These are phyloP conservation scores for Loxodonta africana DNA, from an alignment of 2,113 vertebrate genomes.

Conservation along the genomic window DNA sequence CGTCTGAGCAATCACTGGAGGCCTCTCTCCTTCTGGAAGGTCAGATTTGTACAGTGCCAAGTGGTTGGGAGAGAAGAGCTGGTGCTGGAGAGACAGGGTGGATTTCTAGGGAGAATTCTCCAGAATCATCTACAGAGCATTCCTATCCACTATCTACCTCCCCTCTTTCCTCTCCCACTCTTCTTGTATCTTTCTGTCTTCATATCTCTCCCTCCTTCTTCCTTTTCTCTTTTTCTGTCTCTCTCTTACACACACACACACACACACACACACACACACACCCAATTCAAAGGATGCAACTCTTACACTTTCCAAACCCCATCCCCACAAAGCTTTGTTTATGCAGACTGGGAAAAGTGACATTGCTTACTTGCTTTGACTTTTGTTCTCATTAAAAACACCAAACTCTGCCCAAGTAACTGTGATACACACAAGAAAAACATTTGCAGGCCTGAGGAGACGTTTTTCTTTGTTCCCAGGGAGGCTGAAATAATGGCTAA, in stretches of 20 bases:
- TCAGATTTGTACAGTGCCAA: constrained; percentile 44
- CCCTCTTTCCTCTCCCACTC: not conserved
- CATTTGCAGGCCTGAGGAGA: not conserved
- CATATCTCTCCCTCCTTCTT: not conserved
- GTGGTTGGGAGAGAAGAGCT: not conserved
- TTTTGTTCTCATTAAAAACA: constrained; percentile 45
- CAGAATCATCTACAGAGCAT: not conserved
- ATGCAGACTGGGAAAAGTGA: not conserved
- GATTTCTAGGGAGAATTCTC: constrained; percentile 13
- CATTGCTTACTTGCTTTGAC: not conserved
- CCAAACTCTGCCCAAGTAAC: not conserved
- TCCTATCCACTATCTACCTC: not conserved
- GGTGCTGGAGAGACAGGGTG: not conserved
- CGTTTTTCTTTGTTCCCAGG: not conserved
- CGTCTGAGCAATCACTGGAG: constrained; percentile 63
- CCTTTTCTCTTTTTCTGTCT: rapidly evolving
- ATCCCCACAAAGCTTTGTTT: not conserved
- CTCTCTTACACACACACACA: not conserved
- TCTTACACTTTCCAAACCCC: not conserved
- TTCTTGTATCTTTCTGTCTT: no score
- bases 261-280: not conserved
- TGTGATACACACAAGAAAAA: not conserved
- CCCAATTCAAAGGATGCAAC: not conserved
- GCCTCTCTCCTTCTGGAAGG: constrained; percentile 80
- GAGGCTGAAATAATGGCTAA: not conserved